phyloP scores from a whole-genome alignment of 2,888 invertebrate genomes.

The Cephus spinipes region DNA sequence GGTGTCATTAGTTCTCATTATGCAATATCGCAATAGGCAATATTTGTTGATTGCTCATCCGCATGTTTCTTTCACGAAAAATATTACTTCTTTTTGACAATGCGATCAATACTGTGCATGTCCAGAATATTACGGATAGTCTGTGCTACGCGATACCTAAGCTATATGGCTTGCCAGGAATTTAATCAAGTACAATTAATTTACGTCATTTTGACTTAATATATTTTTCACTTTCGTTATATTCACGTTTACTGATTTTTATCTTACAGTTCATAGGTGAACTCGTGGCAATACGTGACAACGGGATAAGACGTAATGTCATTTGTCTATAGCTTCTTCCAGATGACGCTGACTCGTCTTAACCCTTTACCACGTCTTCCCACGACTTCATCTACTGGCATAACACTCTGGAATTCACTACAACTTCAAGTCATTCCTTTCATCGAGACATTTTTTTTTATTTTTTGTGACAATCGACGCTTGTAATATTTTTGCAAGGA shows the following conservation, averaged over 20 bases:
- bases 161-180: not conserved
- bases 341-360: too few relatives aligned
- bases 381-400: not conserved
- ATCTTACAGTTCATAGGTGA: not conserved
- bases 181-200: not conserved
- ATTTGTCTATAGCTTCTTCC: too few relatives aligned
- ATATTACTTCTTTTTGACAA: not conserved
- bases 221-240: not conserved
- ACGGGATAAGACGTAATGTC: too few relatives aligned
- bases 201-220: not conserved
- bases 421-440: not conserved
- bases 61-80: not conserved
- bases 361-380: too few relatives aligned
- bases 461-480: not conserved
- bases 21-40: not conserved
- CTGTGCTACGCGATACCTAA: not conserved
- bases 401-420: not conserved
- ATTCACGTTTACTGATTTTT: not conserved
- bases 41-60: not conserved
- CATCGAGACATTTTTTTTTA: not conserved
- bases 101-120: not conserved
- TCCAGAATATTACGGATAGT: not conserved
- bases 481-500: too few relatives aligned
- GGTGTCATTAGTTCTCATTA: not conserved
- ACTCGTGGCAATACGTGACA: too few relatives aligned